phyloP scores from a whole-genome alignment of 1,140 invertebrate species.

The Drosophila equinoxialis region DNA sequence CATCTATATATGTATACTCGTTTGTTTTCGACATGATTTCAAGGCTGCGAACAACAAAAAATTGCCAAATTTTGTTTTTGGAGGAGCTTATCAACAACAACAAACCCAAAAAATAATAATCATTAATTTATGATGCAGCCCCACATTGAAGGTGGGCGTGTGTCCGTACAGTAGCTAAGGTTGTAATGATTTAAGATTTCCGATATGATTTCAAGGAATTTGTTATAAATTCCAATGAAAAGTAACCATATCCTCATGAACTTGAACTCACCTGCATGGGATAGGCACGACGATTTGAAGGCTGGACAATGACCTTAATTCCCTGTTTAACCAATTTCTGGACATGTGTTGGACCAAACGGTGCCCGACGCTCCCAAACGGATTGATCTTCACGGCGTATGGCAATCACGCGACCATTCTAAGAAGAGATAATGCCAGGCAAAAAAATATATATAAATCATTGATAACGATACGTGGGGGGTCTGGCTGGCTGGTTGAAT shows the following conservation, averaged over 20 bases:
- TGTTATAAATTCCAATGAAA: slow-evolving; percentile 21
- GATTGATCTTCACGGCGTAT: slow-evolving; percentile 97
- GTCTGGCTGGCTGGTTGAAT: not conserved
- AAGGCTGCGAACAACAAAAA: slow-evolving; percentile 46
- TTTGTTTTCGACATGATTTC: slow-evolving; percentile 44
- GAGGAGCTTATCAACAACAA: slow-evolving; percentile 48
- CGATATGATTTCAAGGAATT: slow-evolving; percentile 40
- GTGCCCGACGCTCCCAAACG: slow-evolving; percentile 98
- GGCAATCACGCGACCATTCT: slow-evolving; percentile 88
- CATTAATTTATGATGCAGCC: slow-evolving; percentile 54
- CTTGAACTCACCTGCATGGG: slow-evolving; percentile 91
- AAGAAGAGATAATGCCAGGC: not conserved
- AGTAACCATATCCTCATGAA: too few species aligned
- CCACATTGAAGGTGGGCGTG: slow-evolving; percentile 42
- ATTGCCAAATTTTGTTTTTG: slow-evolving; percentile 59
- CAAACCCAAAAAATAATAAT: slow-evolving; percentile 24
- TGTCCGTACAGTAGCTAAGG: slow-evolving; percentile 17
- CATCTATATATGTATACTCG: not conserved
- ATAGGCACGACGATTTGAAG: slow-evolving; percentile 98
- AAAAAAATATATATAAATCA: too few species aligned
- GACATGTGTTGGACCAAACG: slow-evolving; percentile 96
- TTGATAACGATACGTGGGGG: not conserved
- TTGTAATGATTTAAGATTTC: slow-evolving; percentile 20
- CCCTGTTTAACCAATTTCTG: slow-evolving; percentile 92
- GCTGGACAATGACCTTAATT: slow-evolving; percentile 98